Evolutionary conservation across 2,888 invertebrate genomes (phyloP), one percentile per base, ranked within the genome.

Genomic region (Allolobophora icterica): DNA sequence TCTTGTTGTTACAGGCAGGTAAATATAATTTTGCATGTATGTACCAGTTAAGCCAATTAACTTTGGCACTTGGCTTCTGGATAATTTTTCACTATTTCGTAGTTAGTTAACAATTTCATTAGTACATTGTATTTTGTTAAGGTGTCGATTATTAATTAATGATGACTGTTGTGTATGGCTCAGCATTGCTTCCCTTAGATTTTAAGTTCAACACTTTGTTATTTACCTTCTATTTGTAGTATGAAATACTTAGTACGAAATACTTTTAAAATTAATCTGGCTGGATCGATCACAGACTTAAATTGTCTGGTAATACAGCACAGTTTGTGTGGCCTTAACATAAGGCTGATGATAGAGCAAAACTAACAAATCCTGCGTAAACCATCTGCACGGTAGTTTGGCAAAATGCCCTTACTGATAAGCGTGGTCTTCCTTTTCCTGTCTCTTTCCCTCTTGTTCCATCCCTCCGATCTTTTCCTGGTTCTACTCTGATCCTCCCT

Each of bases 171-270:
- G 71, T 87, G 87, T 87, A 87, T 87, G 87, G 87, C 87, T 87
- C 87, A 87, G 87, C 38, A 87, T 35, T 87, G 87, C 87, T 87
- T 87, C 87, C 87, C 87, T 87, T 87, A 87, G 87, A 71, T 15
- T 35, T 87, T 87, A 87, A 87, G 87, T 87, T 87, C 24, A 38
- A 8, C 34, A 87, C 87, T 87, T 30, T 71, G 71, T 71, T 71
- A 71, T 71, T 71, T 11, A 71, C 71, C 71, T 71, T 71, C 71
- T 71, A 0, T 5, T 13, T 71, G 8, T 52, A 19, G 52, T 52
- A 4, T 52, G 19, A 52, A 52, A 52, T 52, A 21, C 71, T n/a
- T 71, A 71, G 30, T 71, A 11, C 71, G n/a, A 71, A 71, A 71
- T 11, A 71, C 71, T 71, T n/a, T n/a, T 71, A n/a, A 71, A 71